A percentile compares a stretch with the other conserved stretches of the same genome.
Conservation (phyloP, 2,797 vertebrate species). For the Gastrophryne carolinensis region DNA sequence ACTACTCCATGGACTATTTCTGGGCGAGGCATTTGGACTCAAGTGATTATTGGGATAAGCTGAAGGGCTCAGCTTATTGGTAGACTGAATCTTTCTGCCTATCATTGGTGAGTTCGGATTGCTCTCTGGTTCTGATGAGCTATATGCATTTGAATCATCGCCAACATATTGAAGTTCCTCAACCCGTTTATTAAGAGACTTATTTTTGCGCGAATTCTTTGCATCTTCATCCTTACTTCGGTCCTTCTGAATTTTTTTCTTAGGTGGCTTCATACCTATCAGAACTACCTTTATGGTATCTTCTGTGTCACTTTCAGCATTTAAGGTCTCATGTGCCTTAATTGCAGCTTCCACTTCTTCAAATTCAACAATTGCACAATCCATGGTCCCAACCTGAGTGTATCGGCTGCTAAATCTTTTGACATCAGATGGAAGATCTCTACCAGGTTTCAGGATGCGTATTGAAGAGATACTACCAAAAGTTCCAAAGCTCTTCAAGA, state of each 20-base stretch:
- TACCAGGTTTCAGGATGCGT: slow-evolving; percentile 87
- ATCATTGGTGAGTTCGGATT: slow-evolving; percentile 85
- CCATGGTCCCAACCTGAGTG: slow-evolving; percentile 82
- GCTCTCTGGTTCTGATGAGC: slow-evolving; percentile 94
- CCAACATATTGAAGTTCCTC: slow-evolving; percentile 89
- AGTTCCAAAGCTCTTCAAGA: slow-evolving; percentile 85
- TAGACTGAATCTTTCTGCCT: slow-evolving; percentile 73
- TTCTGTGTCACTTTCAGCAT: slow-evolving; percentile 62
- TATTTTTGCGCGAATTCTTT: slow-evolving; percentile 67
- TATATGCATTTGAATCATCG: slow-evolving; percentile 89
- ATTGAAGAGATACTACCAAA: slow-evolving; percentile 90
- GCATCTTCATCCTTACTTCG: slow-evolving; percentile 73
- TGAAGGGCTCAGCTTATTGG: slow-evolving; percentile 82
- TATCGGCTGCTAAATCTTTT: slow-evolving; percentile 89
- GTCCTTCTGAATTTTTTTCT: slow-evolving; percentile 90
- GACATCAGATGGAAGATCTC: slow-evolving; percentile 87
- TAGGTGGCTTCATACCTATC: slow-evolving; percentile 91
- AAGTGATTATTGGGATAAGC: slow-evolving; percentile 83
- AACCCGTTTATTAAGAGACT: slow-evolving; percentile 87
- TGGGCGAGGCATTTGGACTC: slow-evolving; percentile 87
- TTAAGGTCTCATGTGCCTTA: slow-evolving; percentile 82
- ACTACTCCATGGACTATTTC: slow-evolving; percentile 93
- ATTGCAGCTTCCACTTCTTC: slow-evolving; percentile 93
- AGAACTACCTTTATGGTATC: slow-evolving; percentile 81
- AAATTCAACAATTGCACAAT: slow-evolving; percentile 93